These are phyloP conservation scores for Phengaris arion DNA, from an alignment of 2,888 invertebrate genomes.

Conservation along the genomic window DNA sequence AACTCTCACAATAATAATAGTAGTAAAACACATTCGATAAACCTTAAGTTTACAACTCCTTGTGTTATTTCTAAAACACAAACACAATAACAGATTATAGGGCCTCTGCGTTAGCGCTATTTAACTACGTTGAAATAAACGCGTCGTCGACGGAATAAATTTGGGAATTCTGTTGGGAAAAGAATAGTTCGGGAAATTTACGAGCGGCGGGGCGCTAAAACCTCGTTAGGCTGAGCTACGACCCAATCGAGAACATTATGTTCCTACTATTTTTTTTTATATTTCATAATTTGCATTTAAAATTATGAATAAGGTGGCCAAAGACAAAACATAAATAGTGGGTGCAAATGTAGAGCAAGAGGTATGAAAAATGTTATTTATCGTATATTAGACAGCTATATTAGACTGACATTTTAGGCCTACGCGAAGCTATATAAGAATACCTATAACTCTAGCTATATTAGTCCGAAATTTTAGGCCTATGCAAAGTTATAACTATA, in stretches of 20 bases:
- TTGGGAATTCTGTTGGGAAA: conserved; percentile 67
- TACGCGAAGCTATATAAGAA: too few species aligned
- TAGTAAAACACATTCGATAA: too few species aligned
- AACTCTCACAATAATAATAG: too few species aligned
- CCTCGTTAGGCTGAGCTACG: conserved; percentile 74
- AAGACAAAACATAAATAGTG: too few species aligned
- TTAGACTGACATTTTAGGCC: too few species aligned
- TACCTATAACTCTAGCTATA: too few species aligned
- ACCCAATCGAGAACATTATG: conserved; percentile 58
- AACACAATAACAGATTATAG: neutral
- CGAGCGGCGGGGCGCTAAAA: conserved; percentile 67
- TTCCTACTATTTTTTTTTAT: conserved; percentile 33
- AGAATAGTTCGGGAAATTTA: conserved; percentile 75
- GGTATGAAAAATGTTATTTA: too few species aligned
- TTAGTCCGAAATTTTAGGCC: too few species aligned
- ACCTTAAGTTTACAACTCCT: too few species aligned
- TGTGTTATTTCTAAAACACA: neutral
- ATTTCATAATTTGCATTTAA: conserved; percentile 28
- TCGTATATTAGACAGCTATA: too few species aligned
- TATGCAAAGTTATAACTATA: too few species aligned
- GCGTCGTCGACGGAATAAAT: conserved; percentile 64
- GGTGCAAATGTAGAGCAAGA: too few species aligned
- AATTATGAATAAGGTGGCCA: neutral
- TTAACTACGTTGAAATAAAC: conserved; percentile 46
- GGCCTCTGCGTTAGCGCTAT: neutral